phyloP scores from a whole-genome alignment of 2,113 vertebrate genomes.

The Eurypyga helias region DNA sequence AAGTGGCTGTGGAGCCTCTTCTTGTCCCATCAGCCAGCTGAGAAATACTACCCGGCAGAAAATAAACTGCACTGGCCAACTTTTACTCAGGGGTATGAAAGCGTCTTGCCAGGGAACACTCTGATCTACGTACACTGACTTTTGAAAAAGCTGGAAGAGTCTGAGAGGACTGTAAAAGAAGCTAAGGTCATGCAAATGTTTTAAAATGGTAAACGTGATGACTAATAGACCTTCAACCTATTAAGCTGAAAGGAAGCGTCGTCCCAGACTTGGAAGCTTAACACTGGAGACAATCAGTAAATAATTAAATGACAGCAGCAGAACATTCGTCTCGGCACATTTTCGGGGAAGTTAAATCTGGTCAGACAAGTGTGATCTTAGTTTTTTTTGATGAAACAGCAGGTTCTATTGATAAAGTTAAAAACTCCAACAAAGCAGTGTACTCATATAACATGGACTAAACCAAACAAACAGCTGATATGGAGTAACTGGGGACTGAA shows the following conservation, averaged over 20 bases:
- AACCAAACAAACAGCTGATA: not conserved
- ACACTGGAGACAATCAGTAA: not conserved
- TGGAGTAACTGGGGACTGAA: not conserved
- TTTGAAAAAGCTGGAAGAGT: not conserved
- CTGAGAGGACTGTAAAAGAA: not conserved
- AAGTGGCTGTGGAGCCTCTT: not conserved
- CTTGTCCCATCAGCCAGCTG: not conserved
- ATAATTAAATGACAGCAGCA: not conserved
- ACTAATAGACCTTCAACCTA: not conserved
- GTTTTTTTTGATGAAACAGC: not conserved
- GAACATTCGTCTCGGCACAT: not conserved
- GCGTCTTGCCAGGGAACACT: conserved; percentile 37
- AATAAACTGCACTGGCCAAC: not conserved
- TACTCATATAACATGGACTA: not conserved
- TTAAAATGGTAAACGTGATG: not conserved
- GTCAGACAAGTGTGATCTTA: not conserved
- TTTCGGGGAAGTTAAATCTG: conserved; percentile 5
- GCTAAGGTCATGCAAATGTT: conserved; percentile 30
- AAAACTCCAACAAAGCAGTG: not conserved
- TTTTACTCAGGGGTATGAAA: not conserved
- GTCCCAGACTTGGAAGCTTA: not conserved
- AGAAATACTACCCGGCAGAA: conserved; percentile 41
- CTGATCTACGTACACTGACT: not conserved
- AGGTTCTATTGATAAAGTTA: not conserved
- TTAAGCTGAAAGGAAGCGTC: not conserved